phyloP scores from a whole-genome alignment of 2,113 vertebrate species.

The Rattus rattus region DNA sequence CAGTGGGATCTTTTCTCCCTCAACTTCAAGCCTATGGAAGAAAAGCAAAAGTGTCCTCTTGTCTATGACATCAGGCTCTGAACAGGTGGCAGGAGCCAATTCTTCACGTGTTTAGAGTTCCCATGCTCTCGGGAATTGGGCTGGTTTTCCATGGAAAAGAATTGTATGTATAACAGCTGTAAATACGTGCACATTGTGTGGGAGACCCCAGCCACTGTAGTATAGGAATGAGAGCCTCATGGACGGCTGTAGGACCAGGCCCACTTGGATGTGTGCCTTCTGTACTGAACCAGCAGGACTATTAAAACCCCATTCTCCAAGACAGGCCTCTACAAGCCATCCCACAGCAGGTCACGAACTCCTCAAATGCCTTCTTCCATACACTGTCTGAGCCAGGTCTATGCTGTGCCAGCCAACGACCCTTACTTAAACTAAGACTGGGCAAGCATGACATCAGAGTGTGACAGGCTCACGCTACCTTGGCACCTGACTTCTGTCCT shows the following conservation, averaged over 20 bases:
- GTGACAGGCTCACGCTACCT: neutral
- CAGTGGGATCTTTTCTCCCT: neutral
- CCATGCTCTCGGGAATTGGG: neutral
- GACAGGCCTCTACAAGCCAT: neutral
- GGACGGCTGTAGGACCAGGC: accelerated
- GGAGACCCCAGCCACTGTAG: neutral
- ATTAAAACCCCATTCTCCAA: neutral
- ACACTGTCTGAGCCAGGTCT: accelerated
- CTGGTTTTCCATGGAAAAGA: neutral
- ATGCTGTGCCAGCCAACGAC: neutral
- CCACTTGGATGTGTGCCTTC: neutral
- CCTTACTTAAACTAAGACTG: neutral
- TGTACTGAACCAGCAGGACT: neutral
- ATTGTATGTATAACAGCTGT: accelerated
- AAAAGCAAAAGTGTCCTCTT: accelerated
- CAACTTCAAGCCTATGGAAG: neutral
- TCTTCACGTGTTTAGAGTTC: neutral
- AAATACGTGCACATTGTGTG: accelerated
- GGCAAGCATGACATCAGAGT: accelerated
- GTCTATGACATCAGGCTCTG: neutral
- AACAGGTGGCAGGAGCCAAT: neutral
- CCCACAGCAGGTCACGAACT: accelerated
- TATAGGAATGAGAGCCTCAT: accelerated
- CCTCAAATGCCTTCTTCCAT: accelerated
- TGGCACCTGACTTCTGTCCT: neutral